Evolutionary conservation across 1,140 invertebrate genomes (phyloP).

Genomic region (Polyergus mexicanus): DNA sequence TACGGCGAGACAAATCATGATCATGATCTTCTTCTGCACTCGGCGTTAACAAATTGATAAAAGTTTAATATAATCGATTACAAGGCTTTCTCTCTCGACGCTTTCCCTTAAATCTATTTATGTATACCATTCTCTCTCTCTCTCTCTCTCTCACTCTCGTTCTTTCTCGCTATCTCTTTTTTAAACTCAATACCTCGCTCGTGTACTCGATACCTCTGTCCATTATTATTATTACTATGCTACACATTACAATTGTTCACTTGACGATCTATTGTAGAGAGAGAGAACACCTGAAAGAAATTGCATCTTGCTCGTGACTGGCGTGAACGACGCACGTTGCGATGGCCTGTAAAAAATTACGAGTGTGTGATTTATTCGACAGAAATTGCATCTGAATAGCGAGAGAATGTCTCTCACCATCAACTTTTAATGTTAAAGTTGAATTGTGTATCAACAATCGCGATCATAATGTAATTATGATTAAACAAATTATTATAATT

Average conservation of each 20-base stretch:
- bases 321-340: constrained; percentile 3
- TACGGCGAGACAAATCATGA: constrained; percentile 97
- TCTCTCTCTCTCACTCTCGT: constrained; percentile 32
- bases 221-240: constrained; percentile 29
- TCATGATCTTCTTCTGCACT: constrained; percentile 99
- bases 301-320: constrained; percentile 41
- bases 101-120: constrained; percentile 34
- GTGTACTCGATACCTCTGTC: constrained; percentile 49
- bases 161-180: constrained; percentile 55
- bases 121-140: constrained; percentile 25
- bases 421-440: neutral
- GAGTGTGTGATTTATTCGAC: neutral
- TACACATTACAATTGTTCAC: constrained; percentile 45
- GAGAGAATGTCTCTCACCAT: neutral
- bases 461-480: neutral
- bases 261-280: constrained; percentile 25
- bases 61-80: constrained; percentile 74
- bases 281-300: constrained; percentile 63
- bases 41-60: constrained; percentile 84
- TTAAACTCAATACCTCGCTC: neutral
- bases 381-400: neutral
- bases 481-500: neutral
- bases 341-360: constrained; percentile 47
- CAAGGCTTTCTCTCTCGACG: constrained; percentile 24
- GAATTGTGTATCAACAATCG: neutral